phyloP scores from a whole-genome alignment of 2,797 vertebrate genomes.

The Clarias platycephalus region DNA sequence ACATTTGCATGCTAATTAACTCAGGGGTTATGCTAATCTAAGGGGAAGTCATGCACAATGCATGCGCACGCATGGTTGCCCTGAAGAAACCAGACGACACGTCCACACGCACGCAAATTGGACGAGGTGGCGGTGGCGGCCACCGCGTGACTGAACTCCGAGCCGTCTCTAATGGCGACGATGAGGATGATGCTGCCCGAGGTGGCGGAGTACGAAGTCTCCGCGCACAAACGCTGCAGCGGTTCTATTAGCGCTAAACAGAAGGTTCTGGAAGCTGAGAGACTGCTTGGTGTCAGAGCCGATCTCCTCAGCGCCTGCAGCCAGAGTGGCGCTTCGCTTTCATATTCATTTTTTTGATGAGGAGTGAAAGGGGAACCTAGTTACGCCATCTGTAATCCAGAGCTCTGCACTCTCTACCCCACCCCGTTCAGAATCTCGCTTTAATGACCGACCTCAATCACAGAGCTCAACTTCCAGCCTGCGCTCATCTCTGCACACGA shows the following conservation, averaged over 20 bases:
- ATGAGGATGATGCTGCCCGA: constrained; percentile 30
- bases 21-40: constrained; percentile 56
- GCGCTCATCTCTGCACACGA: neutral
- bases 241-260: constrained; percentile 42
- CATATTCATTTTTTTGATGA: constrained; percentile 58
- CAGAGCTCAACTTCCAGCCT: constrained; percentile 19
- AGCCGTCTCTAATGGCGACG: constrained; percentile 42
- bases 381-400: constrained; percentile 57
- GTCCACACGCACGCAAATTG: neutral
- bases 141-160: constrained; percentile 53
- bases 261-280: constrained; percentile 50
- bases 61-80: constrained; percentile 49
- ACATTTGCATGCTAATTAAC: constrained; percentile 62
- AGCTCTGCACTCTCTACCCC: constrained; percentile 12
- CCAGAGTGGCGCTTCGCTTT: constrained; percentile 43
- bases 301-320: constrained; percentile 50
- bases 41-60: constrained; percentile 59
- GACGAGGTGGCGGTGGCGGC: constrained; percentile 26
- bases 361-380: constrained; percentile 57
- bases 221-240: constrained; percentile 15
- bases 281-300: constrained; percentile 48
- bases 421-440: constrained; percentile 23
- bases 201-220: constrained; percentile 30
- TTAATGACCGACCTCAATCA: constrained; percentile 55
- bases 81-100: constrained; percentile 46